These are phyloP conservation scores for Papilio protenor DNA, from an alignment of 2,888 invertebrate species.

Conservation along the genomic window DNA sequence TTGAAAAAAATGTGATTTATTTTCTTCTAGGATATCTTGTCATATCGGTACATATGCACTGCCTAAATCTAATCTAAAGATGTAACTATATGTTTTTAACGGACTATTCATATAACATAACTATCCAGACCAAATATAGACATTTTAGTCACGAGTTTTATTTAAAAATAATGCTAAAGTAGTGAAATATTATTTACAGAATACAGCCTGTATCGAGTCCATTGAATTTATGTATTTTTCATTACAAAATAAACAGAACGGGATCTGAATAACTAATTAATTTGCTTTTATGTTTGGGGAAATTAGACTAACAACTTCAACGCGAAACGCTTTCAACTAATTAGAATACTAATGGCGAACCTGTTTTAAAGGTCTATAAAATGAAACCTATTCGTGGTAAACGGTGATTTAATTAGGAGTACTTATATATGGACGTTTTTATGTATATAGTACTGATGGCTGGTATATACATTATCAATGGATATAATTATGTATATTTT, in stretches of 20 bases:
- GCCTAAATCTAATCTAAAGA: too few relatives aligned
- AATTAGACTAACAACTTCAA: constrained; percentile 20
- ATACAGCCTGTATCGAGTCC: neutral
- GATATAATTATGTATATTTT: neutral
- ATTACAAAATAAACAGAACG: constrained; percentile 20
- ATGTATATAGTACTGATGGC: neutral
- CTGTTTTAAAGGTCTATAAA: constrained; percentile 19
- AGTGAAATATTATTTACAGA: neutral
- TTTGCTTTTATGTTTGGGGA: constrained; percentile 22
- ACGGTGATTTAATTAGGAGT: constrained; percentile 20
- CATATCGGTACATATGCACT: neutral
- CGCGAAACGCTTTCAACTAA: constrained; percentile 29
- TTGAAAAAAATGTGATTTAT: neutral
- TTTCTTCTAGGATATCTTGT: too few relatives aligned
- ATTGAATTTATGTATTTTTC: constrained; percentile 24
- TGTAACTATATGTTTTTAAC: too few relatives aligned
- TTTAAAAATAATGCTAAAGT: neutral
- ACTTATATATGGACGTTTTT: neutral
- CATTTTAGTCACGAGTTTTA: neutral
- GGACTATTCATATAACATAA: too few relatives aligned
- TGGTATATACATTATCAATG: neutral
- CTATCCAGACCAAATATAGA: too few relatives aligned
- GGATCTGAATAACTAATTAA: constrained; percentile 22
- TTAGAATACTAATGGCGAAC: constrained; percentile 25
- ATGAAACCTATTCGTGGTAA: constrained; percentile 7